Conservation (phyloP, 1,140 invertebrate species). For the Drosophila azteca region DNA sequence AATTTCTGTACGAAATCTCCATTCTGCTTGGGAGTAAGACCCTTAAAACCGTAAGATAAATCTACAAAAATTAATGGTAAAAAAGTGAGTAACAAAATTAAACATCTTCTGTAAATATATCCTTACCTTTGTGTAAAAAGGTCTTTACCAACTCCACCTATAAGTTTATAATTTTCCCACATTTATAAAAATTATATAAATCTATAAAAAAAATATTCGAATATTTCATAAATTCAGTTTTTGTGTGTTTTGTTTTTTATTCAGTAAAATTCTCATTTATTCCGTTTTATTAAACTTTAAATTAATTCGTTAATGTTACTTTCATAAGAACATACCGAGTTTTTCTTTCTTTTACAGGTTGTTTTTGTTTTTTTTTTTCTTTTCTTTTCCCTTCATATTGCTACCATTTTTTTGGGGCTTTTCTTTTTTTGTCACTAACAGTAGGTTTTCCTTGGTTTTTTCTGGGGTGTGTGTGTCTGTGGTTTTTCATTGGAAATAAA, state of each 20-base stretch:
- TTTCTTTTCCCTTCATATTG: conserved; percentile 56
- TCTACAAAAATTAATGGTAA: too few species aligned
- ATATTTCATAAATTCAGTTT: conserved; percentile 15
- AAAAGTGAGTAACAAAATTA: too few species aligned
- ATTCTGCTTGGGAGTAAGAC: too few species aligned
- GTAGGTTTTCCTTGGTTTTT: conserved; percentile 32
- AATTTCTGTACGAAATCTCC: too few species aligned
- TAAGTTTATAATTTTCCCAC: too few species aligned
- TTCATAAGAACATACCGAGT: conserved; percentile 82
- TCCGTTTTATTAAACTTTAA: conserved; percentile 76
- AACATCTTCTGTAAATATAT: too few species aligned
- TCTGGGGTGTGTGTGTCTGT: conserved; percentile 11
- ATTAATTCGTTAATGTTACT: conserved; percentile 82
- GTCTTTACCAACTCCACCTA: too few species aligned
- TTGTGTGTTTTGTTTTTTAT: conserved; percentile 59
- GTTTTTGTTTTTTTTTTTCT: conserved; percentile 8
- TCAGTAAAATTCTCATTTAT: conserved; percentile 80
- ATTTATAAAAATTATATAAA: too few species aligned
- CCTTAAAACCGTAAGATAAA: too few species aligned
- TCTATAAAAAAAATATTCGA: background rate
- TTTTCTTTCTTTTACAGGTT: conserved; percentile 48
- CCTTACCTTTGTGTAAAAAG: too few species aligned
- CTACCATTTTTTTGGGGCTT: conserved; percentile 61
- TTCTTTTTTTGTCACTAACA: conserved; percentile 63
- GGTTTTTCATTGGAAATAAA: conserved; percentile 56